Evolutionary conservation across 2,888 invertebrate genomes (phyloP), one percentile per base, ranked within the genome.

Genomic region (Drosophila subquinaria): DNA sequence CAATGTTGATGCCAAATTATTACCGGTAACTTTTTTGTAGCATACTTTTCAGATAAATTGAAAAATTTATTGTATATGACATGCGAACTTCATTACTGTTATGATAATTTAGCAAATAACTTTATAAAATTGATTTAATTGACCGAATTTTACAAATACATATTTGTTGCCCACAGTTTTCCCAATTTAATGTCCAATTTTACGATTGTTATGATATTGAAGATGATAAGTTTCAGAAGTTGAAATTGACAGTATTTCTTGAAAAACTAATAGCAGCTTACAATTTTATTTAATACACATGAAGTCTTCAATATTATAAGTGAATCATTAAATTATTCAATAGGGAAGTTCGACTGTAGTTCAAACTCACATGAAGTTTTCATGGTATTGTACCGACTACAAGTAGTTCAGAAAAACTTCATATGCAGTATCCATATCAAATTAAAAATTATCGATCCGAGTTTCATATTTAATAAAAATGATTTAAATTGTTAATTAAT

Each of bases 21-120:
- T 62, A 47, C 57, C 50, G 52, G 40, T 33, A 45, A 57, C 45
- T 59, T 73, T 72, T 63, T n/a, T 59, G 56, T 61, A 74, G 73
- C 73, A 77, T 72, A 73, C 77, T 77, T 71, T 63, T 51, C 15
- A 45, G 73, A n/a, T 59, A 13, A 2, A 27, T 11, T 6, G 20
- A 33, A 20, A 27, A 15, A 57, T 51, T 23, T 42, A 38, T 30
- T 20, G 11, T 20, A 30, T 17, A 35, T 40, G 8, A 27, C 11
- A n/a, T 23, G 15, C 35, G 30, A 33, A 35, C 51, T 42, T n/a
- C 17, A 30, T 38, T 40, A 48, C 17, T 27, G 11, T 33, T 48
- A 55, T 43, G 27, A 36, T 27, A 48, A 15, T 15, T 10, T 2
- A 27, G n/a, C 40, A 15, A 33, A 33, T 56, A 35, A 23, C 11